A percentile compares a stretch with the other conserved stretches of the same genome.
These are phyloP conservation scores for Pomacea maculata DNA, from an alignment of 1,140 invertebrate species.

Conservation along the genomic window DNA sequence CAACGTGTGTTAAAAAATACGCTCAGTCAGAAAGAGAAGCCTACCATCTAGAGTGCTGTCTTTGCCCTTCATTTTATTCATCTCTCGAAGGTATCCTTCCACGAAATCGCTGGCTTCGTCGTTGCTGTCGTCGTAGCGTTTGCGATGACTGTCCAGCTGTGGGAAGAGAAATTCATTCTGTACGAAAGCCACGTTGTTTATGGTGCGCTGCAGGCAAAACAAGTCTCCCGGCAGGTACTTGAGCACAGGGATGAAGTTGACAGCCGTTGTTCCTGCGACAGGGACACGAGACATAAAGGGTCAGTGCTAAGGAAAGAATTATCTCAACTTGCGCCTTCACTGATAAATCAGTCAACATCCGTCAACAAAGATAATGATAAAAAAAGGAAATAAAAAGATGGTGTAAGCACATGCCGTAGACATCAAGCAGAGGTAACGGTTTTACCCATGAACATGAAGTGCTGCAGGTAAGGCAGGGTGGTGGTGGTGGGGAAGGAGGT, in stretches of 20 bases:
- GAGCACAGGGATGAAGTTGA: constrained; percentile 36
- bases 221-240: constrained; percentile 38
- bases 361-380: too few species aligned
- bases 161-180: not conserved
- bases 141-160: not conserved
- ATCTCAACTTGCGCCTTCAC: too few species aligned
- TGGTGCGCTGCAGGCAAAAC: constrained; percentile 19
- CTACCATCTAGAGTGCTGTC: constrained; percentile 6
- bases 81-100: constrained; percentile 31
- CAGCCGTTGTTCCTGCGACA: not conserved
- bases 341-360: too few species aligned
- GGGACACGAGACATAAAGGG: not conserved
- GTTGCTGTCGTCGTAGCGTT: not conserved
- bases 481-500: too few species aligned
- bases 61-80: not conserved
- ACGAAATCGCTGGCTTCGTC: constrained; percentile 32
- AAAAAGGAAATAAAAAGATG: too few species aligned
- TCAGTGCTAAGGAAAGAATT: not conserved
- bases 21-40: not conserved
- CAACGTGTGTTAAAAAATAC: not conserved
- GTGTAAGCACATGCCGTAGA: too few species aligned
- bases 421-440: too few species aligned
- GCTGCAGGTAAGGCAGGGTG: too few species aligned
- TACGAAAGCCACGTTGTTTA: not conserved
- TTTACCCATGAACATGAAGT: too few species aligned